These are phyloP conservation scores for Pseudomyrmex pallidus DNA, from an alignment of 1,140 invertebrate species.

Conservation along the genomic window DNA sequence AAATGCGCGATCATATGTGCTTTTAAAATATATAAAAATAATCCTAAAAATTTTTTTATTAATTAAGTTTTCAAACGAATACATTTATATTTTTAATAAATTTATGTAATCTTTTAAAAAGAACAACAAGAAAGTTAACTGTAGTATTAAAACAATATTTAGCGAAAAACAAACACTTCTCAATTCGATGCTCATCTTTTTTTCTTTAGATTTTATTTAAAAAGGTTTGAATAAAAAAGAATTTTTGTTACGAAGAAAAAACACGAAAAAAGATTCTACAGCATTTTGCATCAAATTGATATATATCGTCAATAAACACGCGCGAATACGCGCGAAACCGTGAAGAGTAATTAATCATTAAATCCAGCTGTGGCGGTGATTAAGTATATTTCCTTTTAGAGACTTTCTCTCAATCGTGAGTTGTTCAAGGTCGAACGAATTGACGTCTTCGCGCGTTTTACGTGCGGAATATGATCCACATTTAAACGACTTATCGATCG, in stretches of 20 bases:
- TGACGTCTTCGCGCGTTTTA: conserved; percentile 1
- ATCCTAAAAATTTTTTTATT: too few species aligned
- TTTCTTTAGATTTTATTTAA: background rate
- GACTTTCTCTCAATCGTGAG: conserved; percentile 5
- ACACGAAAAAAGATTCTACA: background rate
- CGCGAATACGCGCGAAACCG: conserved; percentile 25
- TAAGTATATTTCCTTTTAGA: conserved; percentile 38
- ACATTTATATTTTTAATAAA: too few species aligned
- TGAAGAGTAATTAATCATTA: conserved; percentile 58
- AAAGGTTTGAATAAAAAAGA: background rate
- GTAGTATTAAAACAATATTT: background rate
- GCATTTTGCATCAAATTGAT: background rate
- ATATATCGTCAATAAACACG: background rate
- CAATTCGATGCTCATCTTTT: background rate
- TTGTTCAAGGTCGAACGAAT: conserved; percentile 23
- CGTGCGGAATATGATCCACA: background rate
- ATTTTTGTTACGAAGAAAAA: background rate
- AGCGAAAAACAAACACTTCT: background rate
- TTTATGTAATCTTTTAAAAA: too few species aligned
- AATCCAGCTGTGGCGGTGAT: background rate
- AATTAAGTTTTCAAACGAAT: too few species aligned
- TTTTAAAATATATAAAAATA: too few species aligned
- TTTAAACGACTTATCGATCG: conserved; percentile 1
- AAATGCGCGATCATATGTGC: too few species aligned
- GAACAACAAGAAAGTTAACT: too few species aligned